Evolutionary conservation across 2,113 vertebrate species (phyloP).

Genomic region (Dromaius novaehollandiae): DNA sequence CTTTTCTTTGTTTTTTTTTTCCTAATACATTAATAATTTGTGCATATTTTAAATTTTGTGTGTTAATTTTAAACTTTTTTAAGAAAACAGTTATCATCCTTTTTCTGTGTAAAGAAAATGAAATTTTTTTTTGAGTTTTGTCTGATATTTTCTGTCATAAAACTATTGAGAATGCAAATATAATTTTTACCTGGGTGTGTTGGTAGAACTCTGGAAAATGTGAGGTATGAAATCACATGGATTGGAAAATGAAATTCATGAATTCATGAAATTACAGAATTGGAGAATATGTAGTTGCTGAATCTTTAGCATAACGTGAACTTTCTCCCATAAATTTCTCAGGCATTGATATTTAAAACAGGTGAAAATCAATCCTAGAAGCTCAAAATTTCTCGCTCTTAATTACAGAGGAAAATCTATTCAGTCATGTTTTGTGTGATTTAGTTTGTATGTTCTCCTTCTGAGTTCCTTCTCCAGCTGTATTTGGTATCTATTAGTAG

Average conservation of each 20-base stretch:
- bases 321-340: background rate
- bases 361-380: background rate
- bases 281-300: background rate
- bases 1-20: background rate
- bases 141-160: background rate
- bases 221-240: background rate
- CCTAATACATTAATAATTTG: background rate
- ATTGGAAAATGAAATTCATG: too few species aligned
- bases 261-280: background rate
- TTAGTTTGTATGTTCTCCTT: background rate
- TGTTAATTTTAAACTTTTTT: background rate
- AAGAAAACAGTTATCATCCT: background rate
- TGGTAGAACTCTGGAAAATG: background rate
- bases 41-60: background rate
- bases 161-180: background rate
- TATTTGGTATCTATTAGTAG: background rate
- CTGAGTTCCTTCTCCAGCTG: background rate
- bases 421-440: background rate
- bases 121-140: background rate
- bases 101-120: background rate
- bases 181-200: background rate
- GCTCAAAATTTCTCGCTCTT: background rate
- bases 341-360: background rate
- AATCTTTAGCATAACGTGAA: background rate
- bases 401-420: background rate